A percentile compares a stretch with the other conserved stretches of the same genome.
These are phyloP conservation scores for Heteromormyrus szaboi DNA, from an alignment of 2,797 vertebrate genomes.

Conservation along the genomic window DNA sequence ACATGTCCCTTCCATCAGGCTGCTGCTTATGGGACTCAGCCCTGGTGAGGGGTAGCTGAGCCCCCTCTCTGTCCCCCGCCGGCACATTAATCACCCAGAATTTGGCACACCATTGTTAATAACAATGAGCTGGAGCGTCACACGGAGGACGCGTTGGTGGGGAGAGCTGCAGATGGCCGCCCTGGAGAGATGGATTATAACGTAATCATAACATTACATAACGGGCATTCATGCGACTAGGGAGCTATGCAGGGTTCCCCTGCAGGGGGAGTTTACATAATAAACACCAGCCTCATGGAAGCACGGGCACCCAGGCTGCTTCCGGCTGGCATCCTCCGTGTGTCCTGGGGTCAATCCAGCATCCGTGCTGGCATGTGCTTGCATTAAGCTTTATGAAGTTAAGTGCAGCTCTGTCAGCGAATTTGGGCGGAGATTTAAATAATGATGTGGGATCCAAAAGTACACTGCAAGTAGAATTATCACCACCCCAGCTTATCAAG, in stretches of 20 bases:
- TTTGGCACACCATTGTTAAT: conserved; percentile 26
- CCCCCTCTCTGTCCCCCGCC: background rate
- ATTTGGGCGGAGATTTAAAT: background rate
- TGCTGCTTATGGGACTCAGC: conserved; percentile 9
- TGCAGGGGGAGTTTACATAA: conserved; percentile 24
- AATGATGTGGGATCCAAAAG: background rate
- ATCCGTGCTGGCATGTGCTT: background rate
- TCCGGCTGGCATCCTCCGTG: background rate
- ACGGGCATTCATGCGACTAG: conserved; percentile 45
- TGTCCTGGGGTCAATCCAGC: background rate
- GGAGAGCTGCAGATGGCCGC: background rate
- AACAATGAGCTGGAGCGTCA: conserved; percentile 19
- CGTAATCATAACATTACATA: conserved; percentile 51
- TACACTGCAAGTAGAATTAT: background rate
- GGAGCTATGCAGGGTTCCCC: conserved; percentile 11
- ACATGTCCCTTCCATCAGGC: background rate
- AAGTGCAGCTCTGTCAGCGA: background rate
- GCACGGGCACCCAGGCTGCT: background rate
- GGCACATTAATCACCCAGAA: conserved; percentile 16
- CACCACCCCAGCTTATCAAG: background rate
- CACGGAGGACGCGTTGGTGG: background rate
- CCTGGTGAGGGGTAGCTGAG: conserved; percentile 24
- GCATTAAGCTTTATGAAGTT: background rate
- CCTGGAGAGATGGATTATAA: conserved; percentile 39
- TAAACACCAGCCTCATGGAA: background rate